Base-by-base conservation (phyloP, 2,797 vertebrate genomes). In the Astyanax mexicanus region DNA sequence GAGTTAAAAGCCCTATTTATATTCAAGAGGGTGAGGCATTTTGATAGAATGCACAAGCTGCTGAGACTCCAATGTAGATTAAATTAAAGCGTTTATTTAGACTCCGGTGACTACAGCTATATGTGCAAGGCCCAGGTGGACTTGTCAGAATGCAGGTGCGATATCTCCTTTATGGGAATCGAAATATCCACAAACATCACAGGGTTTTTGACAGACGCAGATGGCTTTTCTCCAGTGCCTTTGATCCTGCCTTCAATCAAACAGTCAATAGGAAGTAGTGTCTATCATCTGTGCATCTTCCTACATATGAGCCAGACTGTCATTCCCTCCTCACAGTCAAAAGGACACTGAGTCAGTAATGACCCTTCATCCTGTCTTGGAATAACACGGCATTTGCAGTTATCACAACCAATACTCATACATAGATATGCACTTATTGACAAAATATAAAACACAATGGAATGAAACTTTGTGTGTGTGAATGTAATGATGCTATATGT, bases 1-100 rank as follows among this genome's bases (percentile, higher is more conserved):
- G 52, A 72, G 58, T 75, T 81, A 68, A 87, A 87, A 85, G 49
- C 54, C 75, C 69, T 62, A 77, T 78, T 85, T 85, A 86, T 83
- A 84, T 83, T 61, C 69, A 78, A 58, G 19, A 55, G 57, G 49
- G 27, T 60, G 65, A 81, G 83, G 72, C 79, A 67, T 82, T 79
- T 81, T 79, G 60, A 55, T 71, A 69, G 78, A 75, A 84, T 61
- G 69, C 79, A 73, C 72, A 68, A 70, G 72, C 79, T 37, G 45
- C 64, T 44, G 55, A 73, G 44, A 64, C 68, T 54, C 19, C 65
- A 70, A 66, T 60, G 58, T 51, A 70, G 65, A 81, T 76, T 76
- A 47, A 81, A 80, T 72, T 62, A 83, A 75, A 81, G 67, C 38
- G 67, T 58, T 75, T 80, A 80, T 66, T 76, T 74, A 47, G 64